Conservation (phyloP, 2,797 vertebrate genomes). For the Siniperca obscura region DNA sequence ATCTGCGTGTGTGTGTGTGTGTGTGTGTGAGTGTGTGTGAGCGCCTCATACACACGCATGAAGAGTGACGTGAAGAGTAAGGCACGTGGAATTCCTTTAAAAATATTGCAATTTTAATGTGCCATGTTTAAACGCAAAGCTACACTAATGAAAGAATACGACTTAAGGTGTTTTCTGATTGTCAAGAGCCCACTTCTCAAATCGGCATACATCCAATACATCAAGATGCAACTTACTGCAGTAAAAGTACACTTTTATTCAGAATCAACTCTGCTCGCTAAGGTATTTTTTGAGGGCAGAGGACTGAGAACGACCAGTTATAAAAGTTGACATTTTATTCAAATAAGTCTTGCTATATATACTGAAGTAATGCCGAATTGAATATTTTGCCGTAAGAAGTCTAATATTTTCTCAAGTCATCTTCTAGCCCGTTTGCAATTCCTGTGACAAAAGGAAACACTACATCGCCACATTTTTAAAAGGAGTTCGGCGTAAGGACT, state of each 20-base stretch:
- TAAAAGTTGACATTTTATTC: constrained; percentile 33
- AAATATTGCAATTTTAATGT: background rate
- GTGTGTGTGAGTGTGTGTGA: background rate
- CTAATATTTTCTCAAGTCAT: fast-evolving
- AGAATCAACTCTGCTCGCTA: too few species aligned
- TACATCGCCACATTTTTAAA: background rate
- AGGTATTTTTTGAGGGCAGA: background rate
- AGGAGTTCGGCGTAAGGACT: background rate
- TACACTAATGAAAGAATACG: fast-evolving
- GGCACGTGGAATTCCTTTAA: background rate
- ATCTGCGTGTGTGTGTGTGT: background rate
- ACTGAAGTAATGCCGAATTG: background rate
- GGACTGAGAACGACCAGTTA: background rate
- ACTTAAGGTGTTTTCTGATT: fast-evolving
- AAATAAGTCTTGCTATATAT: background rate
- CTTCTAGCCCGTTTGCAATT: fast-evolving
- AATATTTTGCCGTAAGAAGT: fast-evolving
- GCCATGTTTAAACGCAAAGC: background rate
- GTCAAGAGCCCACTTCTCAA: background rate
- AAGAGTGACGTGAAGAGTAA: background rate
- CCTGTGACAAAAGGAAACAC: fast-evolving
- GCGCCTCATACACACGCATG: background rate
- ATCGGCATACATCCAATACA: background rate
- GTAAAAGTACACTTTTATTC: background rate
- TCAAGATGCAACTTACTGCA: fast-evolving